These are phyloP conservation scores for Meiosimyza decipiens DNA, from an alignment of 2,888 invertebrate species.

Conservation along the genomic window DNA sequence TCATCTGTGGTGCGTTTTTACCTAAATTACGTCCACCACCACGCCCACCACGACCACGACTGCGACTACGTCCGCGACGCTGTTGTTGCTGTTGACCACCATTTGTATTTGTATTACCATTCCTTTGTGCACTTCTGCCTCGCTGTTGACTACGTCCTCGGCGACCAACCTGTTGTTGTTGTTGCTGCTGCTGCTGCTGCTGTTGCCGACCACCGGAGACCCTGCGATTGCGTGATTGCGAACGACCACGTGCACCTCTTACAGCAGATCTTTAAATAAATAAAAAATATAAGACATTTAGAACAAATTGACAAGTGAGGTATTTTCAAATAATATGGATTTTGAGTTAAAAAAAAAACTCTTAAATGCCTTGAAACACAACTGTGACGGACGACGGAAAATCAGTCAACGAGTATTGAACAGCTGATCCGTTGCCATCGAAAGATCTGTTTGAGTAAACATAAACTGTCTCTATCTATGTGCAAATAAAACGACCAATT, in stretches of 20 bases:
- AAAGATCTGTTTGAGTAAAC: no score
- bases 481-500: no score
- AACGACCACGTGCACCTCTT: constrained; percentile 53
- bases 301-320: background rate
- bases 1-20: constrained; percentile 56
- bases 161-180: constrained; percentile 48
- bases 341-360: background rate
- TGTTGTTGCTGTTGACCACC: constrained; percentile 53
- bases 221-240: constrained; percentile 56
- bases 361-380: background rate
- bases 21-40: constrained; percentile 54
- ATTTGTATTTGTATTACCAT: constrained; percentile 50
- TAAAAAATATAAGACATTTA: background rate
- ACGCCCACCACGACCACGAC: constrained; percentile 51
- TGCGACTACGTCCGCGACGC: constrained; percentile 63
- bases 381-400: no score
- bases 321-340: background rate
- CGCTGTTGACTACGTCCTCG: constrained; percentile 58
- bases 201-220: constrained; percentile 47
- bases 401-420: no score
- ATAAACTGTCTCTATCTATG: no score
- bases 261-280: constrained; percentile 49
- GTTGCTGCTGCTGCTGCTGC: constrained; percentile 44
- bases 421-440: no score
- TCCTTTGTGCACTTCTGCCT: constrained; percentile 45